Base-by-base conservation (phyloP, 2,888 invertebrate species). In the Tenthredo scrophulariae region DNA sequence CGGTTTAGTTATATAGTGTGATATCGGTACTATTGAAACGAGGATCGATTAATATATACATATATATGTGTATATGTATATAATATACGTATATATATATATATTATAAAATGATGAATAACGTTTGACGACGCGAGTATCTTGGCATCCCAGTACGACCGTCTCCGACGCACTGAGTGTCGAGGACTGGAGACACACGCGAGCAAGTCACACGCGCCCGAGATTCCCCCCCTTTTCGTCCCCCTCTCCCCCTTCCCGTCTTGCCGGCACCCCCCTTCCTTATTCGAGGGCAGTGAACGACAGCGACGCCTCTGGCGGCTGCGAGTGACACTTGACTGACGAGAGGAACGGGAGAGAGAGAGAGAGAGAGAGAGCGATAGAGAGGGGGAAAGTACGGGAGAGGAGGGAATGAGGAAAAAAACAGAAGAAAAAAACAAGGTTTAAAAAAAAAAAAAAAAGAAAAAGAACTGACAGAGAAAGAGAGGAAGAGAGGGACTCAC, bases 271-370 rank as follows among this genome's bases (percentile, higher is more conserved):
- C 72, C 75, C 72, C 26, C 54, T 72, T 80, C 54, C 83, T 54
- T 50, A 58, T 37, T 75, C 67, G 83, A 83, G 79, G 43, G 88
- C 67, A 83, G 33, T 83, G 70, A 83, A 70, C 90, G 91, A 91
- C 89, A 89, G 88, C 87, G 89, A 91, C 90, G 91, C 91, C 91
- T 90, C 91, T 91, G 90, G 90, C 90, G 91, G 91, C 89, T 88
- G 91, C 88, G 90, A 91, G 90, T 90, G 90, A 91, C 90, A 90
- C 89, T 89, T 89, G 88, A 85, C 88, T 84, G 67, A 83, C 83
- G 89, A 88, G 89, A 90, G 88, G 87, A 87, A 50, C 18, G 50
- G n/a, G 33, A 15, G 84, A 37, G 58, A 40, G 46, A 15, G 13
- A 74, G 22, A 77, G 85, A 86, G 86, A 87, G 87, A 86, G 86